phyloP scores from a whole-genome alignment of 2,888 invertebrate species.

The Dasypogon diadema region DNA sequence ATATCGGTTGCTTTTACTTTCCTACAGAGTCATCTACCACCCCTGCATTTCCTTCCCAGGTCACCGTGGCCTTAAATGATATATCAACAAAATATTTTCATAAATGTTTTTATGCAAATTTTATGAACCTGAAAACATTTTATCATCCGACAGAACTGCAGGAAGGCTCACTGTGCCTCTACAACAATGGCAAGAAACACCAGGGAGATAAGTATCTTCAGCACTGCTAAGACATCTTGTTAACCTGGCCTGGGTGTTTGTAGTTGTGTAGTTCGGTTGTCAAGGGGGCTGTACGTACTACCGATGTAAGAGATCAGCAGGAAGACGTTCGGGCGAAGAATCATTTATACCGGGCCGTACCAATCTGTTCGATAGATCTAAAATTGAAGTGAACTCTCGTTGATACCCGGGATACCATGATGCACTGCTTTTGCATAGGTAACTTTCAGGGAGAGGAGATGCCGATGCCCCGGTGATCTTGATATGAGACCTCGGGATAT shows the following conservation, averaged over 20 bases:
- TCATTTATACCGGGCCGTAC: constrained; percentile 30
- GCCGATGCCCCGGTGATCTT: constrained; percentile 38
- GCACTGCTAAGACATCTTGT: constrained; percentile 55
- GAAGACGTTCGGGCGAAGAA: constrained; percentile 5
- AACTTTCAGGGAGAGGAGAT: not conserved
- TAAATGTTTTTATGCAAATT: constrained; percentile 56
- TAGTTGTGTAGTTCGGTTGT: constrained; percentile 48
- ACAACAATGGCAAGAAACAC: constrained; percentile 38
- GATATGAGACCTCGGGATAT: constrained; percentile 25
- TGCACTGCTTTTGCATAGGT: constrained; percentile 16
- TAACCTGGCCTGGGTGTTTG: constrained; percentile 49
- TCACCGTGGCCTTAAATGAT: constrained; percentile 38
- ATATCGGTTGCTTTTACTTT: constrained; percentile 40
- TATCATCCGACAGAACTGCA: constrained; percentile 39
- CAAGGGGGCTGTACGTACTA: constrained; percentile 23
- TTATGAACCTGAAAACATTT: constrained; percentile 55
- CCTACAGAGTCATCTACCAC: constrained; percentile 27
- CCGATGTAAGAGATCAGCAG: constrained; percentile 28
- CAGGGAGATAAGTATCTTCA: constrained; percentile 54
- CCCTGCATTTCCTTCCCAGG: constrained; percentile 32
- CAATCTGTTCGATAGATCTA: constrained; percentile 33
- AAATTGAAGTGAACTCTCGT: constrained; percentile 34
- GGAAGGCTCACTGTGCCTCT: constrained; percentile 25
- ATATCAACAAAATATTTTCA: constrained; percentile 52
- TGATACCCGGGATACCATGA: constrained; percentile 24